A percentile compares a stretch with the other conserved stretches of the same genome.
Conservation (phyloP, 2,888 invertebrate genomes). For the Ormyrus labotus region DNA sequence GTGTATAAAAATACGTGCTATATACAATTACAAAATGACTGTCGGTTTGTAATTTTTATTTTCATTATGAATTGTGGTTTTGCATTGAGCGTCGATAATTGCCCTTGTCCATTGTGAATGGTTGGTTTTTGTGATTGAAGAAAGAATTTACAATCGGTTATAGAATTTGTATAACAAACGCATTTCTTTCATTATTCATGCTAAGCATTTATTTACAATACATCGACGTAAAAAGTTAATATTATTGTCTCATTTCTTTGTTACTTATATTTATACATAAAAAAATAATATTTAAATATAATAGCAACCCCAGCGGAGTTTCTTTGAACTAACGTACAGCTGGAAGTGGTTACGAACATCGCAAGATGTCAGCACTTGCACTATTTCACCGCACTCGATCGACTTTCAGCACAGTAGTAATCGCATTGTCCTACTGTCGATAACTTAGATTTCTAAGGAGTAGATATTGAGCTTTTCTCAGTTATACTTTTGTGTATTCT, state of each 20-base stretch:
- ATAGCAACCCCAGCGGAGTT: neutral
- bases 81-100: constrained; percentile 20
- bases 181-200: constrained; percentile 58
- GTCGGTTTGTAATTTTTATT: constrained; percentile 23
- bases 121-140: constrained; percentile 21
- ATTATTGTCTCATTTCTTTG: constrained; percentile 21
- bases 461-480: constrained; percentile 29
- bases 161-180: constrained; percentile 48
- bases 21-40: neutral
- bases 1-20: neutral
- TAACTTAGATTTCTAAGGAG: constrained; percentile 39
- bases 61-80: constrained; percentile 14
- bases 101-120: constrained; percentile 3
- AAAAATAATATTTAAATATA: constrained; percentile 16
- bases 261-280: neutral
- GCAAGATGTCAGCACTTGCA: constrained; percentile 44
- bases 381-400: neutral
- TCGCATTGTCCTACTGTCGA: constrained; percentile 27
- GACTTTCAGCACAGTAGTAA: too few relatives aligned
- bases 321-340: constrained; percentile 8
- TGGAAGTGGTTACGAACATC: neutral
- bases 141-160: constrained; percentile 36
- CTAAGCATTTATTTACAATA: constrained; percentile 63
- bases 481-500: constrained; percentile 4
- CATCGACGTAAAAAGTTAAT: constrained; percentile 46